Conservation (phyloP, 2,113 vertebrate species). For the Anoura caudifer region DNA sequence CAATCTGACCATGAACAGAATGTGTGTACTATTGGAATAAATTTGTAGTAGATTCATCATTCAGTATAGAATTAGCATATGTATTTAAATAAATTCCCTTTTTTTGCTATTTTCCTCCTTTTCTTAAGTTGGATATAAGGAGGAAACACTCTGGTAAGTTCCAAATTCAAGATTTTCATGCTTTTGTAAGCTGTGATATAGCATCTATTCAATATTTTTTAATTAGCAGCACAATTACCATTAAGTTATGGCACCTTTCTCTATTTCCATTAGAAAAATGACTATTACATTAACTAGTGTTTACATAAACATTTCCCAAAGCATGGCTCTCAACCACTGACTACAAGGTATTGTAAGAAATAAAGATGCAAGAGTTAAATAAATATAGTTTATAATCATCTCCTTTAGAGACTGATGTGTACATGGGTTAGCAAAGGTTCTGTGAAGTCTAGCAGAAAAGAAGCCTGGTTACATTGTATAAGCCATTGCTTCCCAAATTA, state of each 20-base stretch:
- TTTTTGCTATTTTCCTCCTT: constrained; percentile 8
- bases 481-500: not conserved
- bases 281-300: not conserved
- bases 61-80: not conserved
- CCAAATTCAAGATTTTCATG: not conserved
- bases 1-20: not conserved
- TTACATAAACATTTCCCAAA: not conserved
- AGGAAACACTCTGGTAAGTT: not conserved
- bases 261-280: not conserved
- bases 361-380: not conserved
- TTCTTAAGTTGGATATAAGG: not conserved
- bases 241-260: not conserved
- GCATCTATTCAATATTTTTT: not conserved
- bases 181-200: not conserved
- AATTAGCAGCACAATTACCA: not conserved
- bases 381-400: not conserved
- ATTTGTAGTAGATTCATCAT: not conserved
- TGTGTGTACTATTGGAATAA: not conserved
- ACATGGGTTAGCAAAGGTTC: not conserved
- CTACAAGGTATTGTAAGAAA: not conserved
- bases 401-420: not conserved
- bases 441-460: not conserved
- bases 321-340: not conserved
- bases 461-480: not conserved
- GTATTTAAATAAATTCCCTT: not conserved